phyloP scores from a whole-genome alignment of 1,140 invertebrate species.

The Bombus breviceps region DNA sequence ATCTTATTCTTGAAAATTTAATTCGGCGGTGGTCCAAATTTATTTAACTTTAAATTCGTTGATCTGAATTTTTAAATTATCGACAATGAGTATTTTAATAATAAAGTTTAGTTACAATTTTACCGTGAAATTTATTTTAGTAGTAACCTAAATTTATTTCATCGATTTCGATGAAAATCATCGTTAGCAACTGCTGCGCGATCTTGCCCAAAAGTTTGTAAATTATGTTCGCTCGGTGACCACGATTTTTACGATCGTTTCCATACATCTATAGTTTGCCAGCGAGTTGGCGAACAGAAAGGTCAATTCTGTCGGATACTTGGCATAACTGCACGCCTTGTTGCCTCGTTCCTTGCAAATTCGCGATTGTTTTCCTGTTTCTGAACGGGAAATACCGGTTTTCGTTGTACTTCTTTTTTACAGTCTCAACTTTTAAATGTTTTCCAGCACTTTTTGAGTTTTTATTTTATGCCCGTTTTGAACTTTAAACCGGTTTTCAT shows the following conservation, averaged over 20 bases:
- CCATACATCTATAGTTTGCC: slow-evolving; percentile 28
- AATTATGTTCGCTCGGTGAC: slow-evolving; percentile 2
- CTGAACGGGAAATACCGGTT: slow-evolving; percentile 13
- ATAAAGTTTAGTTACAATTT: too few species aligned
- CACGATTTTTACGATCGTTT: slow-evolving; percentile 19
- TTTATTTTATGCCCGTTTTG: neutral
- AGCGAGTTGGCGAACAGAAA: slow-evolving; percentile 41
- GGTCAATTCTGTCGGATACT: slow-evolving; percentile 59
- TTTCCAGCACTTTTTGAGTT: neutral
- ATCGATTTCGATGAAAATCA: too few species aligned
- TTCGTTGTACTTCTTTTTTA: neutral
- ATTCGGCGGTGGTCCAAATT: too few species aligned
- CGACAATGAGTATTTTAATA: too few species aligned
- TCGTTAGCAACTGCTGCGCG: too few species aligned
- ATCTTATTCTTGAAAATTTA: too few species aligned
- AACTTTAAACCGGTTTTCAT: too few species aligned
- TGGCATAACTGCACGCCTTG: slow-evolving; percentile 29
- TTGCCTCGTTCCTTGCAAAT: slow-evolving; percentile 20
- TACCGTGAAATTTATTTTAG: too few species aligned
- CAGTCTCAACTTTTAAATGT: neutral
- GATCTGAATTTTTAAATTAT: too few species aligned
- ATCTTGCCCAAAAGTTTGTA: too few species aligned
- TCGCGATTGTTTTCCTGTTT: slow-evolving; percentile 28
- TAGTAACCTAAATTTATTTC: too few species aligned
- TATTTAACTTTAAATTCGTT: too few species aligned